Evolutionary conservation across 2,113 vertebrate genomes (phyloP).

Genomic region (Tautogolabrus adspersus): DNA sequence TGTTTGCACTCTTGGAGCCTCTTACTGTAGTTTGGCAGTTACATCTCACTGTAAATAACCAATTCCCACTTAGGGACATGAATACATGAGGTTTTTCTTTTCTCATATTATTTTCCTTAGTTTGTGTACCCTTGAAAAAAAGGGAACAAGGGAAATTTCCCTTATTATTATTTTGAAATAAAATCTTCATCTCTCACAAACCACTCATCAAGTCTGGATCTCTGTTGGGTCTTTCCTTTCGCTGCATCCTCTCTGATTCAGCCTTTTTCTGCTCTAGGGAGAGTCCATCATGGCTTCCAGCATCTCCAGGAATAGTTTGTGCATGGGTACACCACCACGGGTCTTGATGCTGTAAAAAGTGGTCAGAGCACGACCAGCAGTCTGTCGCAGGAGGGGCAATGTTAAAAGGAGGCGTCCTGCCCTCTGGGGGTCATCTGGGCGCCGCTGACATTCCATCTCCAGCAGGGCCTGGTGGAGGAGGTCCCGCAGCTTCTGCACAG

Average conservation of each 20-base stretch:
- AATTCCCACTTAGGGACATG: conserved; percentile 25
- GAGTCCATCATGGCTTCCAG: conserved; percentile 97
- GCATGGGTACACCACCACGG: conserved; percentile 93
- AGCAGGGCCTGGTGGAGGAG: conserved; percentile 92
- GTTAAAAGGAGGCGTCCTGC: conserved; percentile 92
- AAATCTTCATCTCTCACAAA: conserved; percentile 54
- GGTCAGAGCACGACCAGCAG: conserved; percentile 90
- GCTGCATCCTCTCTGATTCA: not conserved
- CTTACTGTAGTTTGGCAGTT: conserved; percentile 57
- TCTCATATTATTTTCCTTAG: conserved; percentile 38
- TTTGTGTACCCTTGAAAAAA: conserved; percentile 32
- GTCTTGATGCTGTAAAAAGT: conserved; percentile 94
- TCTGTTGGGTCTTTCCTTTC: conserved; percentile 25
- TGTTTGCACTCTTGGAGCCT: conserved; percentile 40
- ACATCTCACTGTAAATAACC: conserved; percentile 44
- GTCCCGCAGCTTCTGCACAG: conserved; percentile 92
- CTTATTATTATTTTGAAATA: conserved; percentile 48
- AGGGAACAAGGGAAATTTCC: conserved; percentile 39
- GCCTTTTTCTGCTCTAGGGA: conserved; percentile 65
- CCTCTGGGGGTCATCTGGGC: conserved; percentile 86
- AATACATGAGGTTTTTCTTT: conserved; percentile 29
- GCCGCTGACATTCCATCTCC: conserved; percentile 88
- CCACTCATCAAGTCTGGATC: conserved; percentile 50
- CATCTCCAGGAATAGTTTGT: conserved; percentile 97
- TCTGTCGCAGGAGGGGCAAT: conserved; percentile 91